Evolutionary conservation across 1,140 invertebrate species (phyloP), one percentile per base, ranked within the genome.

Genomic region (Drosophila eugracilis): DNA sequence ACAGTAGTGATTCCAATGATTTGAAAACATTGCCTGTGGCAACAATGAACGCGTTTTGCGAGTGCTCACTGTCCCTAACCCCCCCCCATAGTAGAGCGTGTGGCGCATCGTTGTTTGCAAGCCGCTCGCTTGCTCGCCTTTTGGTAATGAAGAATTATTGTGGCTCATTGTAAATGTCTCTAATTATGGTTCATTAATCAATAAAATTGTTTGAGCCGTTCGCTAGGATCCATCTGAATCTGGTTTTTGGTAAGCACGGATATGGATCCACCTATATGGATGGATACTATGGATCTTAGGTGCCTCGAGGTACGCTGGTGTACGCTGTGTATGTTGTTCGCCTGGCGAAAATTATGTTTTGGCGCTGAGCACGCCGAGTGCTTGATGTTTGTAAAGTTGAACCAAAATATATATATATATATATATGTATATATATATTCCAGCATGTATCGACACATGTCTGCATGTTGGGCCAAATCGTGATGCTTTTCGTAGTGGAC

Each of bases 131-230:
- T 73, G 73, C 77, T 70, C 50, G 48, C 79, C 69, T 73, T 85
- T 86, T 66, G 75, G 71, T 90, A 84, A 88, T 84, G 76, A 90
- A 90, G 88, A 90, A 90, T 86, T 90, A 90, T 90, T 89, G 81
- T 69, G 78, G 78, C 78, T 80, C 88, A 84, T 78, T 88, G 83
- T 80, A 83, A 90, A 80, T 72, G 81, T 89, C 83, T 88, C 88
- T 90, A 90, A 90, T 90, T 90, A 90, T 90, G 89, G 88, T 86
- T 78, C 88, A 90, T 90, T 90, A 90, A 90, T 90, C 88, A 90
- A 90, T 90, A 88, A 90, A 86, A 88, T 90, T 80, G 83, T 88
- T 84, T 76, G 47, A 63, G 30, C 54, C 54, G n/a, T 9, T 49
- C 41, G 37, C 17, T 41, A 24, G 22, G 21, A 50, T 66, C 60